Conservation (phyloP, 2,888 invertebrate genomes). For the Spatulosminthurus flaviceps region DNA sequence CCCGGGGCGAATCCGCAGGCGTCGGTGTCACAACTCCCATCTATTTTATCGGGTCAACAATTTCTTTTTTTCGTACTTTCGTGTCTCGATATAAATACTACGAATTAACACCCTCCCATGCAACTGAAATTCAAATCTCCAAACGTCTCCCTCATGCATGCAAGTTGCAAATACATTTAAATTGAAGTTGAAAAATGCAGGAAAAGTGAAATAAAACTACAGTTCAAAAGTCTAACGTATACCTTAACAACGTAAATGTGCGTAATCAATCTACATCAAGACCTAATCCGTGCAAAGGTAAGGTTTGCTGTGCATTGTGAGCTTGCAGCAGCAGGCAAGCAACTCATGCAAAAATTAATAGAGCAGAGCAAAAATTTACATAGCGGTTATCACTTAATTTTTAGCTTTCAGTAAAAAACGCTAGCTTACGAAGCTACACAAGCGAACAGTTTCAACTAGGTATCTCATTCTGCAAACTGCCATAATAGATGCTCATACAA, state of each 20-base stretch:
- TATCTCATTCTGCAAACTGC: too few species aligned
- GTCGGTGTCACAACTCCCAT: conserved; percentile 35
- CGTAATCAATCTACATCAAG: neutral
- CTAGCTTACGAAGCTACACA: conserved; percentile 44
- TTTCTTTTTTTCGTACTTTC: conserved; percentile 13
- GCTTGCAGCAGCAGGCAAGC: neutral
- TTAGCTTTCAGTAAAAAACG: neutral
- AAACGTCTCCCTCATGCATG: conserved; percentile 17
- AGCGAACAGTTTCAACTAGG: conserved; percentile 31
- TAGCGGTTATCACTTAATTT: neutral
- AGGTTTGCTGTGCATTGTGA: neutral
- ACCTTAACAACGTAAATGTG: too few species aligned
- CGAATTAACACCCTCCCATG: conserved; percentile 14
- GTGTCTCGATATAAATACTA: neutral
- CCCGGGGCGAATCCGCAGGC: conserved; percentile 28
- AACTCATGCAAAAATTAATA: conserved; percentile 29
- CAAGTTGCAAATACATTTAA: conserved; percentile 16
- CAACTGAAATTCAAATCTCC: conserved; percentile 5
- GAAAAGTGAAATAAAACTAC: neutral
- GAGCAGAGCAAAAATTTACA: conserved; percentile 45
- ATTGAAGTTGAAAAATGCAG: neutral
- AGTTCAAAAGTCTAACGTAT: neutral
- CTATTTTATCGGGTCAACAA: conserved; percentile 38
- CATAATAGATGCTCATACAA: neutral
- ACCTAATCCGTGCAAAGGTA: neutral